Evolutionary conservation across 2,113 vertebrate genomes (phyloP), one percentile per base, ranked within the genome.

Genomic region (Mellivora capensis): DNA sequence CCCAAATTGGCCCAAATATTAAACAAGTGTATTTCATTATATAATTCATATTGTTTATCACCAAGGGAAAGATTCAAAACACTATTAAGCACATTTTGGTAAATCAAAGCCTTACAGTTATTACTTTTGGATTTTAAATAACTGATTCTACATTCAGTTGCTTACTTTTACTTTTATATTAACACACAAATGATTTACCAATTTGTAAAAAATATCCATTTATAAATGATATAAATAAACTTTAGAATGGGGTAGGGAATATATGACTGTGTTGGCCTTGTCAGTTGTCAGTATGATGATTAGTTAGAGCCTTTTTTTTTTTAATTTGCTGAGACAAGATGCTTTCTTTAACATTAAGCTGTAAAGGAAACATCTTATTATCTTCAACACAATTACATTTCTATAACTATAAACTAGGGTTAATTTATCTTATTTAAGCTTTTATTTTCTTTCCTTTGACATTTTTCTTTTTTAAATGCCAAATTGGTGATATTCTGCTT

Each of bases 1-100:
- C 42, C 29, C 14, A 91, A 72, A 87, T 89, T 94, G 17, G 57
- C 42, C 29, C 14, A 91, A 72, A 87, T 89, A 85, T 88, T 91
- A 96, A 93, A 59, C 11, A 95, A 94, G 93, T 44, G 27, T 21
- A 97, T 93, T 88, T 85, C 29, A 80, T 94, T 83, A 76, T 71
- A 34, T 76, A 94, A 82, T 93, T 84, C 47, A 52, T 91, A 79
- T 69, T 96, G n/a, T 83, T 79, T 90, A 76, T 90, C 31, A 67
- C 17, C n/a, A 92, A 42, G 54, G 31, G 31, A 81, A 90, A 86
- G 4, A 79, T 88, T 93, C 7, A 71, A 86, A 97, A 71, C 4
- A 80, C 39, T 29, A 64, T 79, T 90, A 91, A 94, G n/a, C 5
- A 52, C 13, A 76, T 93, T 97, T 86, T 83, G 31, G 2, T 61